Base-by-base conservation (phyloP, 2,888 invertebrate species). In the Myopa testacea region DNA sequence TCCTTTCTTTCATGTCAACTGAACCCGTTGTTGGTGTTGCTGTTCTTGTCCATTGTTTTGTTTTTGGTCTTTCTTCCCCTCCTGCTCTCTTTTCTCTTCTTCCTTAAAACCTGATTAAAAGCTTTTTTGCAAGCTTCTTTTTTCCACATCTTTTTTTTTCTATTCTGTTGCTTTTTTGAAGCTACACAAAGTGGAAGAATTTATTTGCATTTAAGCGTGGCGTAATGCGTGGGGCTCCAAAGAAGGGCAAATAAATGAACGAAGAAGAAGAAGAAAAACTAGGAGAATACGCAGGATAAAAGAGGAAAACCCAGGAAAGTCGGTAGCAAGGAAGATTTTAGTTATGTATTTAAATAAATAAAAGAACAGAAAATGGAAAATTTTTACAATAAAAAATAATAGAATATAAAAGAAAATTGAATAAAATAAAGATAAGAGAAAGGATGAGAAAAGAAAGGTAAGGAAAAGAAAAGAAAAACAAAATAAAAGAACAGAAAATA, bases 61-160 rank as follows among this genome's bases (percentile, higher is more conserved):
- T 40, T 40, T 40, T 6, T 40, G 40, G 40, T 4, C 4, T 65
- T 65, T 16, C 3, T 37, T 38, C 16, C 38, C 38, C 10, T 38
- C 12, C 34, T 19, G 16, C 14, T 65, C 34, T 8, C 37, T 16
- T 34, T 14, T 14, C 38, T 34, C 45, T 19, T 62, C 10, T 73
- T 73, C 40, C n/a, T 60, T 72, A 62, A 62, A 62, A 73, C 73
- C 73, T 73, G 73, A 73, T 73, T 73, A 45, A 45, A 60, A 62
- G 62, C 73, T 73, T 50, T 73, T 26, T 73, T 60, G 38, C 38
- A 60, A 60, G 73, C 70, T 52, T 37, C 37, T n/a, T n/a, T 38
- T 8, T 71, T 60, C 12, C 55, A 19, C 37, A 14, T 5, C 7
- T 45, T 73, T 6, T 73, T 6, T 55, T 38, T 60, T 34, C 40